Evolutionary conservation across 2,888 invertebrate genomes (phyloP), one percentile per base, ranked within the genome.

Genomic region (Linyphia triangularis): DNA sequence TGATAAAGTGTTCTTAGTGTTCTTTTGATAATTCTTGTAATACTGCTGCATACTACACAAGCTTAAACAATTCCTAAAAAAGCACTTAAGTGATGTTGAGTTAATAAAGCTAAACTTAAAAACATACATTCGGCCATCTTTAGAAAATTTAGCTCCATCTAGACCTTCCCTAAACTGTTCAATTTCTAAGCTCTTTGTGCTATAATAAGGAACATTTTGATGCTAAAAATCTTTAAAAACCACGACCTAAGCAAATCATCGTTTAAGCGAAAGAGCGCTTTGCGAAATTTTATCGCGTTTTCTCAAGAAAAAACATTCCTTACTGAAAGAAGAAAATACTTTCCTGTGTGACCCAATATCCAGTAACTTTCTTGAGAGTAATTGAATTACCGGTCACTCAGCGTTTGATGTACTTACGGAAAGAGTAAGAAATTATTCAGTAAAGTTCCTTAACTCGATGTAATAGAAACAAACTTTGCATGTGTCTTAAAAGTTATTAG

Each of bases 391-490:
- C 51, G 26, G 51, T 51, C 72, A 51, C 51, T 16, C 40, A 72
- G 19, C 16, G 22, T 63, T 75, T 61, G 16, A 33, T 78, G 24
- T 28, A 65, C 65, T 77, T 65, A 40, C 26, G 26, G 19, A 40
- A 26, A 43, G n/a, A 22, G 37, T 26, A 26, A 16, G 78, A 78
- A 78, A 78, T 43, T 26, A 26, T 26, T 10, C 40, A 28, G 63
- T 43, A 24, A 65, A 65, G 26, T 51, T 65, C 40, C 43, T 6
- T 43, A 65, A 78, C 43, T 78, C 43, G 24, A 26, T n/a, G 43
- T 78, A 78, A 78, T 78, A 65, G 78, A 28, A 28, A n/a, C 40
- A 63, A 65, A 26, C n/a, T 24, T 19, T n/a, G 24, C 13, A 40
- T 28, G 26, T 1, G 3, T 37, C 43, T 28, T 22, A 51, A 40